phyloP scores from a whole-genome alignment of 2,113 vertebrate species.

The Syngnathus scovelli region DNA sequence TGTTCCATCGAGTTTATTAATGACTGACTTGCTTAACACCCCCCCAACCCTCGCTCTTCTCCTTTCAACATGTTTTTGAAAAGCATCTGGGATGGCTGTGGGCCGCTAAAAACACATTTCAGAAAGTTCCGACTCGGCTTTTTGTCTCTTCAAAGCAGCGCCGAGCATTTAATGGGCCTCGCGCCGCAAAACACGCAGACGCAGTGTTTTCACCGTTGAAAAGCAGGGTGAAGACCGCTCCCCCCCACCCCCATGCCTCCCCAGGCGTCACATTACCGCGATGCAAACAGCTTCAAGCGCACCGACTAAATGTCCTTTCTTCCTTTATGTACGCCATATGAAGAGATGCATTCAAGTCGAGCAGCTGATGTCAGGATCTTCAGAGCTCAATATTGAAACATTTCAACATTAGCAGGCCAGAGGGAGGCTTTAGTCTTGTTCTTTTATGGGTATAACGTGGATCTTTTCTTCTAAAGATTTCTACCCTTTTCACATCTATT shows the following conservation, averaged over 20 bases:
- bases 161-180: constrained; percentile 29
- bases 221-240: neutral
- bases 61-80: constrained; percentile 38
- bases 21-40: neutral
- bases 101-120: neutral
- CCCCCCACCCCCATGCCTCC: neutral
- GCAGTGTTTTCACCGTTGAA: neutral
- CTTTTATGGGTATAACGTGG: neutral
- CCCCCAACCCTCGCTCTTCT: neutral
- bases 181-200: constrained; percentile 3
- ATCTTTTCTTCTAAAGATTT: neutral
- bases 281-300: neutral
- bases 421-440: neutral
- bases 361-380: neutral
- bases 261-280: neutral
- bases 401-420: no score
- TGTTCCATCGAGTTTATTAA: neutral
- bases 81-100: constrained; percentile 7
- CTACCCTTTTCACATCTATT: neutral
- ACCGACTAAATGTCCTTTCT: neutral
- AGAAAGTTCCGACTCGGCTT: neutral
- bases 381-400: no score
- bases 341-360: neutral
- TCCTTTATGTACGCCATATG: neutral
- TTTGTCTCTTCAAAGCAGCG: constrained; percentile 14